Evolutionary conservation across 2,113 vertebrate species (phyloP).

Genomic region (Geothlypis trichas): DNA sequence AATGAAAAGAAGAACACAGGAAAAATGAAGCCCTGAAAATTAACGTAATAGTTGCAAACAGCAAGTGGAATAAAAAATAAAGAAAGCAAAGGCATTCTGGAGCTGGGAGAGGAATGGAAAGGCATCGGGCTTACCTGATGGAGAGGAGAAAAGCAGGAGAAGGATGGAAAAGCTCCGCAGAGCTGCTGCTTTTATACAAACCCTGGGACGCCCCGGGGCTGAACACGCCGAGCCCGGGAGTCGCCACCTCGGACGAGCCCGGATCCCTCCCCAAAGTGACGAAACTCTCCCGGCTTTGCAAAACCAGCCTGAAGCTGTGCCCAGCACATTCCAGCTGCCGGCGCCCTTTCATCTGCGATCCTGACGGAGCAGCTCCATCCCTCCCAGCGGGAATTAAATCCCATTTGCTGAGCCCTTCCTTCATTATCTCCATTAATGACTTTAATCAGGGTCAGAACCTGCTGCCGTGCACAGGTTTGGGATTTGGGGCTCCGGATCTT

Average conservation of each 20-base stretch:
- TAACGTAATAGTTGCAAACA: accelerated
- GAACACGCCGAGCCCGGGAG: neutral
- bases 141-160: neutral
- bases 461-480: neutral
- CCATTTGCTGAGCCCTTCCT: neutral
- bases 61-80: neutral
- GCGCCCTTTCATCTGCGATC: constrained; percentile 31
- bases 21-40: neutral
- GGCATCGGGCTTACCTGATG: neutral
- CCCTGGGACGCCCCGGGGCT: neutral
- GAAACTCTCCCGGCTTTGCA: neutral
- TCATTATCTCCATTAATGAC: neutral
- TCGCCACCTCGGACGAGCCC: neutral
- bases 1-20: no score
- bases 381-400: neutral
- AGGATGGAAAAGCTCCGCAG: accelerated
- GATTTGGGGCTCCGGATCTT: neutral
- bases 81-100: neutral
- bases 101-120: neutral
- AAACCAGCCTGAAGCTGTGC: constrained; percentile 17
- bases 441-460: neutral
- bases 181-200: neutral
- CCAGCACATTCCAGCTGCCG: constrained; percentile 27
- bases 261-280: neutral
- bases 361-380: constrained; percentile 13